phyloP scores from a whole-genome alignment of 2,797 vertebrate genomes.

The Acanthopagrus latus region DNA sequence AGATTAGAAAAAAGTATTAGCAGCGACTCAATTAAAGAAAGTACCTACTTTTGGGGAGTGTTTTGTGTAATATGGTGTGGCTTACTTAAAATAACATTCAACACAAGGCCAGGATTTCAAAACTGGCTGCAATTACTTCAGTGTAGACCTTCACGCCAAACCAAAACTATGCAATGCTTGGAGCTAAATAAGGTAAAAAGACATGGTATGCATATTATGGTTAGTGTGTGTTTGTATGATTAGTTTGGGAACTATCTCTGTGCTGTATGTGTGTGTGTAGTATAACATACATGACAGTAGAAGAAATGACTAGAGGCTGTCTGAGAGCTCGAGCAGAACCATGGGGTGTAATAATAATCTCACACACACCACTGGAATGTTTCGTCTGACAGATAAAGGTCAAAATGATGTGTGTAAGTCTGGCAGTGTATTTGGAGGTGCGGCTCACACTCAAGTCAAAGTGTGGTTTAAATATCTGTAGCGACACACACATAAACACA shows the following conservation, averaged over 20 bases:
- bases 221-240: slow-evolving; percentile 61
- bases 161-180: slow-evolving; percentile 62
- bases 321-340: slow-evolving; percentile 36
- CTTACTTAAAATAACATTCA: slow-evolving; percentile 45
- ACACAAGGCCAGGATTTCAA: slow-evolving; percentile 29
- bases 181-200: slow-evolving; percentile 62
- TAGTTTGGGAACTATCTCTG: slow-evolving; percentile 52
- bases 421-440: slow-evolving; percentile 51
- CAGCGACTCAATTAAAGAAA: slow-evolving; percentile 2
- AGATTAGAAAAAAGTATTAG: not conserved
- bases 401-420: slow-evolving; percentile 54
- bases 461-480: slow-evolving; percentile 22
- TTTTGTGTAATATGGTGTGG: slow-evolving; percentile 13
- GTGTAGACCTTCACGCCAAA: slow-evolving; percentile 34
- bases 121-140: slow-evolving; percentile 38
- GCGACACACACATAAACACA: slow-evolving; percentile 75
- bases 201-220: slow-evolving; percentile 62
- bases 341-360: slow-evolving; percentile 66
- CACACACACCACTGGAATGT: slow-evolving; percentile 70
- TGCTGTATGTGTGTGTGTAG: slow-evolving; percentile 5
- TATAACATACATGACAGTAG: slow-evolving; percentile 5
- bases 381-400: slow-evolving; percentile 61
- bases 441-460: slow-evolving; percentile 5
- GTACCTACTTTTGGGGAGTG: not conserved
- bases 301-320: slow-evolving; percentile 35